Base-by-base conservation (phyloP, 2,888 invertebrate species). In the Drosophila prolongata region DNA sequence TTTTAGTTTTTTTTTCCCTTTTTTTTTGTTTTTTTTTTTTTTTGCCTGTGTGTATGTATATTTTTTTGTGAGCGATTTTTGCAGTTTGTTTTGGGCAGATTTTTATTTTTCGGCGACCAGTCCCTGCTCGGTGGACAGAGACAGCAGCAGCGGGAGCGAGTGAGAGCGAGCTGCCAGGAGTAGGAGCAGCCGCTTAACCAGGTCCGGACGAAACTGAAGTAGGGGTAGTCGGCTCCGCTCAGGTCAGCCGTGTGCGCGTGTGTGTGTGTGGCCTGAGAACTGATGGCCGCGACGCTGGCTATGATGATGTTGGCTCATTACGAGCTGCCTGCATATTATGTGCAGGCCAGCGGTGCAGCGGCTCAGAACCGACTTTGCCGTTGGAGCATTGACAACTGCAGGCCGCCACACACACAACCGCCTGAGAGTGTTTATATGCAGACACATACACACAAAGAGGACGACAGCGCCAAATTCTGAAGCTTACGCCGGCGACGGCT, bases 41-140 rank as follows among this genome's bases (percentile, higher is more conserved):
- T 35, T 35, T 42, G 35, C 30, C 8, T 53, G 40, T 62, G 47
- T 47, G 61, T 49, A 16, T 50, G 42, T 53, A 14, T 61, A n/a
- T 53, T 75, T 62, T 69, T 78, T 68, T 74, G 54, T 65, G 46
- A 77, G 72, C 69, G 59, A 70, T 69, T 86, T 75, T 75, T 80
- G 77, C 65, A 66, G 67, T 77, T 70, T 64, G 75, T 90, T 87
- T 80, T 88, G 80, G 89, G 78, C 88, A 89, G 88, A 87, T 89
- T 89, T 86, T 86, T 89, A 89, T 86, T 86, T 86, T 86, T 86
- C 83, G 88, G 82, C 81, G 77, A 72, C 75, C 66, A 50, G 55
- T 75, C 58, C 73, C 69, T 69, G 68, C 74, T 70, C 75, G 59
- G 35, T 68, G 59, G 71, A 68, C 35, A 71, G 72, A 52, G 43